Evolutionary conservation across 1,140 invertebrate species (phyloP), one percentile per base, ranked within the genome.

Genomic region (Agrypnia vestita): DNA sequence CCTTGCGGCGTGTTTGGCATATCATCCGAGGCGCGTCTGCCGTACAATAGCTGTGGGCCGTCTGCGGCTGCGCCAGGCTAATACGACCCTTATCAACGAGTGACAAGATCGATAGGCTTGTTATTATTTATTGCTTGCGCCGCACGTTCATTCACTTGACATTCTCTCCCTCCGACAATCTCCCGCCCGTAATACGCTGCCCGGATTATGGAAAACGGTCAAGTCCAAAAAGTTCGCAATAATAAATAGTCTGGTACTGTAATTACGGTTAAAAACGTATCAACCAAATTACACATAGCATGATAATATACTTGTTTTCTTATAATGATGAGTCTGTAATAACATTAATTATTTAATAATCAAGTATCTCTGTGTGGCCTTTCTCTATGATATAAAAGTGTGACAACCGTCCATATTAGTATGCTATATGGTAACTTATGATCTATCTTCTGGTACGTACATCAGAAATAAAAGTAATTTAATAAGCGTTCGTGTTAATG

Each of bases 41-140:
- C 43, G 25, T 76, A 61, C 71, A 74, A 43, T 44, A 43, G 53
- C 43, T n/a, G n/a, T 43, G 59, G 61, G 47, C 75, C 46, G 75
- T 51, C 47, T 77, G 61, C 61, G 75, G 71, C 55, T 55, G 61
- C 51, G 77, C 56, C 77, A 53, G n/a, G 77, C 53, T 44, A 79
- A 79, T 74, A 47, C 19, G 43, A 53, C 77, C 77, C 77, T 79
- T 79, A 79, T 79, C 77, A 79, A 73, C 55, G 77, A 51, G 25
- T 17, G 69, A 55, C 69, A 62, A 73, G 77, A 79, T 79, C 77
- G 77, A 79, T 79, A 79, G 77, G 53, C 77, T 79, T 79, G 77
- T 79, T 79, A 79, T 79, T 79, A 79, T 79, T 79, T 79, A 79
- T 79, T 74, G 71, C 67, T 64, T 43, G 77, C 55, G 47, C 44